A percentile compares a stretch with the other conserved stretches of the same genome.
Conservation (phyloP, 2,888 invertebrate genomes). For the Villa cingulata region DNA sequence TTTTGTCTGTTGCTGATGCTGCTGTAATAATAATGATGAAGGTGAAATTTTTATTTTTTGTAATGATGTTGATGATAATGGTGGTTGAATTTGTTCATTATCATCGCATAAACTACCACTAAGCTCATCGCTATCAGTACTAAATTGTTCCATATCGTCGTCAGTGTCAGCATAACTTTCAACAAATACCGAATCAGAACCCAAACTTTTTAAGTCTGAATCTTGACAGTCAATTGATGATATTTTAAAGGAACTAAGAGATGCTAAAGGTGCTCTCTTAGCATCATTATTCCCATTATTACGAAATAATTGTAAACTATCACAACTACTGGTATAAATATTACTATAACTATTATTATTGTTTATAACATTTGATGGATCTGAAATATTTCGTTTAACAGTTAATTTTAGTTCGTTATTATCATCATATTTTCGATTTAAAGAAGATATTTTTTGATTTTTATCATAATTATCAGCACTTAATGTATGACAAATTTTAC, state of each 20-base stretch:
- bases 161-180: constrained; percentile 62
- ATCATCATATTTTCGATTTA: constrained; percentile 7
- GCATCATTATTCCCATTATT: constrained; percentile 1
- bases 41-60: not conserved
- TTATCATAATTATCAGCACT: not conserved
- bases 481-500: not conserved
- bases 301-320: constrained; percentile 7
- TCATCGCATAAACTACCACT: constrained; percentile 18
- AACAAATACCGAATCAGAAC: constrained; percentile 68
- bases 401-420: constrained; percentile 28
- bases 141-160: constrained; percentile 71
- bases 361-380: constrained; percentile 14
- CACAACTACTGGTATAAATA: constrained; percentile 8
- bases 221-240: constrained; percentile 53
- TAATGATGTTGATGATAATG: not conserved
- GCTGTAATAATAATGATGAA: not conserved
- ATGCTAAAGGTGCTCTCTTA: constrained; percentile 57
- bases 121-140: constrained; percentile 63
- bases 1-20: not conserved
- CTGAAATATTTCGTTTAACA: constrained; percentile 28
- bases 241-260: constrained; percentile 63
- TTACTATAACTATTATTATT: constrained; percentile 8
- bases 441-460: not conserved
- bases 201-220: constrained; percentile 54
- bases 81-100: not conserved